These are phyloP conservation scores for Griposia aprilina DNA, from an alignment of 2,888 invertebrate species.

Conservation along the genomic window DNA sequence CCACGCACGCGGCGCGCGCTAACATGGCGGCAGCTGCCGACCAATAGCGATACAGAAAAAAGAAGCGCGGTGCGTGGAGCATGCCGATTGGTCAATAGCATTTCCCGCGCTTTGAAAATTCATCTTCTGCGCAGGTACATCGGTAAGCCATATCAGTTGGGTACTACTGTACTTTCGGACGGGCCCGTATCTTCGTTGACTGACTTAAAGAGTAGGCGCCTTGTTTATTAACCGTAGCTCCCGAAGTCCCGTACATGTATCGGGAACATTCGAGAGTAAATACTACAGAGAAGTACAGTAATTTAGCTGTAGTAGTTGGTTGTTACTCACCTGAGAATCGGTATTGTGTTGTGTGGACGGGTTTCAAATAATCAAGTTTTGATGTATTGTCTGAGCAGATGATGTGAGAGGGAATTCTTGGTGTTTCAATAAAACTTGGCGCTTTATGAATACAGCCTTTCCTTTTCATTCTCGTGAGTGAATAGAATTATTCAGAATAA, in stretches of 20 bases:
- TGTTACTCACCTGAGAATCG: slow-evolving; percentile 17
- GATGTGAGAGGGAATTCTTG: neutral
- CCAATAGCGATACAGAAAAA: no score
- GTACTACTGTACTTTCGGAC: no score
- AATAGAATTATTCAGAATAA: neutral
- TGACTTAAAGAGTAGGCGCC: no score
- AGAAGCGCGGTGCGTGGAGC: no score
- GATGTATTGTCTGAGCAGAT: neutral
- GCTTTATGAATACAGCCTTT: neutral
- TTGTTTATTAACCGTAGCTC: slow-evolving; percentile 40
- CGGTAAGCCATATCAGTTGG: no score
- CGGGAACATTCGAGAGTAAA: slow-evolving; percentile 24
- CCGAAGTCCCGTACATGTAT: slow-evolving; percentile 35
- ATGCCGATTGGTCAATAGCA: no score
- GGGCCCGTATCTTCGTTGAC: no score
- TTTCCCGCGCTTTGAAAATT: no score
- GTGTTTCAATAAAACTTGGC: neutral
- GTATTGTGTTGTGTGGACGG: neutral
- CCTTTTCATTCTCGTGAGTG: neutral
- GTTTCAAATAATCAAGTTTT: neutral
- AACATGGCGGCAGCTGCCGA: no score
- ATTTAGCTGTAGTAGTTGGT: slow-evolving; percentile 12
- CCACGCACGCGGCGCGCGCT: no score
- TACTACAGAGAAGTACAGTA: slow-evolving; percentile 14
- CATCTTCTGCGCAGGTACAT: no score